Evolutionary conservation across 2,113 vertebrate species (phyloP).

Genomic region (Cynopterus brachyotis): DNA sequence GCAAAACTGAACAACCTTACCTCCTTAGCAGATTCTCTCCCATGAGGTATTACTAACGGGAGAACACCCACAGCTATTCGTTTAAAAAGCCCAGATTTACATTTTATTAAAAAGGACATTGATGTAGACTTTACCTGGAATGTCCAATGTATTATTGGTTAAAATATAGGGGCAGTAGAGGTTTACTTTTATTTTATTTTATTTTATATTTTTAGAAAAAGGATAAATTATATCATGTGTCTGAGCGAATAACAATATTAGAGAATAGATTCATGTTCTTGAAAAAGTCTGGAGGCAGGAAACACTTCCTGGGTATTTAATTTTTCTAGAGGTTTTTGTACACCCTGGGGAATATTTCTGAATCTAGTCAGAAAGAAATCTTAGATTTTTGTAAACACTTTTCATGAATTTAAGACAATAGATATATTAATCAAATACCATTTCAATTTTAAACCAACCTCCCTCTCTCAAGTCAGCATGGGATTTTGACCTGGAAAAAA

Average conservation of each 20-base stretch:
- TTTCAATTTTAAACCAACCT: conserved; percentile 41
- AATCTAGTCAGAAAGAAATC: neutral
- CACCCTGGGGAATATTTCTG: neutral
- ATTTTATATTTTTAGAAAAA: neutral
- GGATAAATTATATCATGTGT: neutral
- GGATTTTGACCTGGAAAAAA: neutral
- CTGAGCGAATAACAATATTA: neutral
- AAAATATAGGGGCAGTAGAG: neutral
- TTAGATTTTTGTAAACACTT: neutral
- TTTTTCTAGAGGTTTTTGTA: neutral
- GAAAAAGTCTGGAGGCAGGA: neutral
- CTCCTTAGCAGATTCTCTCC: neutral
- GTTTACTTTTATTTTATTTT: neutral
- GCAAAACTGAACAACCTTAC: neutral
- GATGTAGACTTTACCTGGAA: neutral
- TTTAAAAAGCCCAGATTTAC: neutral
- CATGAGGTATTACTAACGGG: neutral
- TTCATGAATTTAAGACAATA: conserved; percentile 44
- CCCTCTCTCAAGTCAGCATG: neutral
- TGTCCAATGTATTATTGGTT: neutral
- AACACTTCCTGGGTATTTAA: neutral
- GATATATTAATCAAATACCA: neutral
- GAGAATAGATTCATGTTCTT: neutral
- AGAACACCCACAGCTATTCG: neutral
- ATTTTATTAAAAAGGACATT: neutral